These are phyloP conservation scores for Agrotis puta DNA, from an alignment of 2,888 invertebrate species.

Conservation along the genomic window DNA sequence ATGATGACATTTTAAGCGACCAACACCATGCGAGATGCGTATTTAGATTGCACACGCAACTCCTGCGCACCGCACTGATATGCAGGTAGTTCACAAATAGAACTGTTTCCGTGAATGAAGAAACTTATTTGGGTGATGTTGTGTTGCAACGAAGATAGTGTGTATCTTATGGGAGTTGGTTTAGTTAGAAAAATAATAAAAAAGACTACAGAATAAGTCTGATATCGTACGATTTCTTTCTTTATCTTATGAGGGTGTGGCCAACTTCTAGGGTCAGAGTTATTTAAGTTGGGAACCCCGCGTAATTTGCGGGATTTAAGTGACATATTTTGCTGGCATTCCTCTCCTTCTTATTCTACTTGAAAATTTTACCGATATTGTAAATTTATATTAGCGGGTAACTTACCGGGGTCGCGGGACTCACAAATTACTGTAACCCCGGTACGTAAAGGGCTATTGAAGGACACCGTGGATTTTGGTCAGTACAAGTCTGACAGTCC, in stretches of 20 bases:
- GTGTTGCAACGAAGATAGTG: slow-evolving; percentile 14
- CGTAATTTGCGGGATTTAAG: no score
- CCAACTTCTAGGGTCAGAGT: no score
- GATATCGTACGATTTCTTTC: no score
- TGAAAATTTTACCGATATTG: no score
- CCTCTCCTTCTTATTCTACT: not conserved
- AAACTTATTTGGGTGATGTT: slow-evolving; percentile 16
- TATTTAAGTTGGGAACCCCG: no score
- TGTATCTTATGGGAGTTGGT: not conserved
- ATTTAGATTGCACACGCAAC: slow-evolving; percentile 68
- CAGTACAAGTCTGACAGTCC: no score
- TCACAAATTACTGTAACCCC: no score
- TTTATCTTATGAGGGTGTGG: no score
- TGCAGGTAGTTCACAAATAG: slow-evolving; percentile 50
- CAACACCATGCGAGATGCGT: slow-evolving; percentile 61
- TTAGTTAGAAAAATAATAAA: not conserved
- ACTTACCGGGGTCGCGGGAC: no score
- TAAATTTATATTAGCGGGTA: no score
- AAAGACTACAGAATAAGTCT: not conserved
- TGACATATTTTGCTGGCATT: not conserved
- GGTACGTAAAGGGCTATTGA: no score
- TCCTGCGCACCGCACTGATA: slow-evolving; percentile 54
- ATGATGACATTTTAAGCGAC: slow-evolving; percentile 70
- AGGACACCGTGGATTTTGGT: no score
- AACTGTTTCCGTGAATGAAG: slow-evolving; percentile 37